Conservation (phyloP, 2,113 vertebrate species). For the Brachypteracias leptosomus region DNA sequence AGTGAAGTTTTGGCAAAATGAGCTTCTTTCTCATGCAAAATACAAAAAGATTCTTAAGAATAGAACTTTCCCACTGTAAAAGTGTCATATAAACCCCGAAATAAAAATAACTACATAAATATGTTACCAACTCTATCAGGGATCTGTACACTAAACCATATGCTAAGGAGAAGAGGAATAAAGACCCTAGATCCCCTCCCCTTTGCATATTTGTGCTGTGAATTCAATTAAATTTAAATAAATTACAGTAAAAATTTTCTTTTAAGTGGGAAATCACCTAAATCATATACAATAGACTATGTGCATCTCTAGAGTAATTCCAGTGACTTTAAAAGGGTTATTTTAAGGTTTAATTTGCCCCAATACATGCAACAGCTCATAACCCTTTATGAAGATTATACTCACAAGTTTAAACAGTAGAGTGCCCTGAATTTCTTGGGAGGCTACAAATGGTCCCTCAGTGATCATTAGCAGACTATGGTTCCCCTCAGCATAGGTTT, state of each 20-base stretch:
- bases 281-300: neutral
- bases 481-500: neutral
- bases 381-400: constrained; percentile 11
- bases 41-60: neutral
- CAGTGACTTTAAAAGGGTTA: neutral
- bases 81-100: neutral
- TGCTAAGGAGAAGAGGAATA: neutral
- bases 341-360: constrained; percentile 2
- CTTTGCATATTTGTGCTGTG: neutral
- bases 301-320: neutral
- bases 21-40: neutral
- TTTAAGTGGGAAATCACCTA: neutral
- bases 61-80: neutral
- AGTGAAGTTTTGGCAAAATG: neutral
- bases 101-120: neutral
- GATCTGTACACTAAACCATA: neutral
- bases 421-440: neutral
- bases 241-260: neutral
- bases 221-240: neutral
- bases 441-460: neutral
- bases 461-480: neutral
- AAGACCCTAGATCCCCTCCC: neutral
- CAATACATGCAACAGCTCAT: neutral
- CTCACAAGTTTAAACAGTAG: neutral
- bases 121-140: neutral